Percentiles rank a stretch among this genome's conserved stretches.
Conservation (phyloP, 2,888 invertebrate genomes). For the Megaustenia siamemsis region DNA sequence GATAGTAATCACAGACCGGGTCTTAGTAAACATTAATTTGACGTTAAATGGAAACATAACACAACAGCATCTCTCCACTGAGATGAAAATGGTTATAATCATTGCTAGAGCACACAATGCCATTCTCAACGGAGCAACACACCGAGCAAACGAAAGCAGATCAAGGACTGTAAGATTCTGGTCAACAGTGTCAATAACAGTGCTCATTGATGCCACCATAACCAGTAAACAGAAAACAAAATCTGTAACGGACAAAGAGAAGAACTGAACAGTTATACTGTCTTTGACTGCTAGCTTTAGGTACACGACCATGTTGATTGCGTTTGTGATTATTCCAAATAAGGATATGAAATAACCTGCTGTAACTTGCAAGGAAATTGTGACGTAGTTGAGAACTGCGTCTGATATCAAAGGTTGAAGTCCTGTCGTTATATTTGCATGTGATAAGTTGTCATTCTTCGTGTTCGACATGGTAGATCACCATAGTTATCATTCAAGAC, state of each 20-base stretch:
- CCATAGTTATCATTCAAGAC: too few species aligned
- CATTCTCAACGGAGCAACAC: background rate
- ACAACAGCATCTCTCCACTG: slow-evolving; percentile 16
- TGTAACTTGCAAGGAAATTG: background rate
- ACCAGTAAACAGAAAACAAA: background rate
- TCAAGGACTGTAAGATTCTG: background rate
- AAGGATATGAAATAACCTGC: background rate
- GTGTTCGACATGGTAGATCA: too few species aligned
- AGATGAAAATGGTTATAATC: background rate
- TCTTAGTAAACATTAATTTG: background rate
- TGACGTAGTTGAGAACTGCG: background rate
- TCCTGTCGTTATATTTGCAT: background rate
- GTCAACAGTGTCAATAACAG: background rate
- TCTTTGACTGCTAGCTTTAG: slow-evolving; percentile 32
- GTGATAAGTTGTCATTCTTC: background rate
- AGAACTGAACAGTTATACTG: slow-evolving; percentile 10
- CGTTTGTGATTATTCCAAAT: slow-evolving; percentile 13
- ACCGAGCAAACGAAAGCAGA: background rate
- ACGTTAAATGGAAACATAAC: slow-evolving; percentile 19
- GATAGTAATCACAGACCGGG: background rate
- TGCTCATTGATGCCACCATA: background rate
- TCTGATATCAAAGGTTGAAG: background rate
- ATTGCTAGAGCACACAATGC: background rate
- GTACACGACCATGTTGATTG: slow-evolving; percentile 19
- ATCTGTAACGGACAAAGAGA: slow-evolving; percentile 10